phyloP scores from a whole-genome alignment of 2,113 vertebrate genomes.

The Lampris megalopsis region DNA sequence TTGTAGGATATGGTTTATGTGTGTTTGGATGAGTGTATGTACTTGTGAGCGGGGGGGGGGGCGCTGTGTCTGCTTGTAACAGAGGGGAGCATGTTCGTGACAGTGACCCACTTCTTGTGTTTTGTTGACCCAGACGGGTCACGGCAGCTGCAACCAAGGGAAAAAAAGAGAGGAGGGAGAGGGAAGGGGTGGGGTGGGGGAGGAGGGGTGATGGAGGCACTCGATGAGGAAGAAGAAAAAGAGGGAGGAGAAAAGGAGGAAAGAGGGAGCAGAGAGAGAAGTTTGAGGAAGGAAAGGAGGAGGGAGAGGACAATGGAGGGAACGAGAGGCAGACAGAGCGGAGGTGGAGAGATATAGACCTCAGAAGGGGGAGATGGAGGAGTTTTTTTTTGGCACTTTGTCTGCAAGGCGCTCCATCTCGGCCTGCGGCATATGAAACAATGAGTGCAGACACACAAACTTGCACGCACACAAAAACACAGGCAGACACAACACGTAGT shows the following conservation, averaged over 20 bases:
- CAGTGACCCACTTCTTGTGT: constrained; percentile 82
- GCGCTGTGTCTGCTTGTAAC: constrained; percentile 43
- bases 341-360: neutral
- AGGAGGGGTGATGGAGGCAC: neutral
- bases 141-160: constrained; percentile 70
- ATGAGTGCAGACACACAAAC: constrained; percentile 39
- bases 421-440: constrained; percentile 51
- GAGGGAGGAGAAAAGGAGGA: neutral
- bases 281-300: constrained; percentile 7
- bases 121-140: constrained; percentile 77
- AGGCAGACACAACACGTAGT: neutral
- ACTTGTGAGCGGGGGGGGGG: constrained; percentile 23
- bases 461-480: constrained; percentile 13
- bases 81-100: constrained; percentile 62
- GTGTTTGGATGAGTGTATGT: constrained; percentile 41
- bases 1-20: constrained; percentile 36
- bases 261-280: neutral
- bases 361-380: neutral
- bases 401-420: constrained; percentile 18
- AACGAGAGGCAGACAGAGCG: constrained; percentile 1
- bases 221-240: neutral
- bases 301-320: neutral
- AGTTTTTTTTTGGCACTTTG: constrained; percentile 33
- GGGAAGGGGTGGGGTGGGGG: constrained; percentile 27
- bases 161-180: constrained; percentile 48